These are phyloP conservation scores for Caenorhabditis sp. DNA, from an alignment of 2,888 invertebrate species.

Conservation along the genomic window DNA sequence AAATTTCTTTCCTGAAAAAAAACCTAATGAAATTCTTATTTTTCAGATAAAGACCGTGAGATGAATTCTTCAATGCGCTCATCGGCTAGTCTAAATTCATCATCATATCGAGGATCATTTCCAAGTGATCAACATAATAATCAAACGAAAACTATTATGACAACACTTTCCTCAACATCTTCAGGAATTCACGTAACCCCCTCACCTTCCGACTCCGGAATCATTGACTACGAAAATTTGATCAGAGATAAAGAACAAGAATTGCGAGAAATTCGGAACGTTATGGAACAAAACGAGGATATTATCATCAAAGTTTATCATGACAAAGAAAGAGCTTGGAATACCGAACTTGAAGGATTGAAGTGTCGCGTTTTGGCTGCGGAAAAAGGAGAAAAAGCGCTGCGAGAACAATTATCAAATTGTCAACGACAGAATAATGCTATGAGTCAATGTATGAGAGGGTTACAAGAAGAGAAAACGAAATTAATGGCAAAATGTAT, in stretches of 20 bases:
- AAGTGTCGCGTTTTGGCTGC: constrained; percentile 44
- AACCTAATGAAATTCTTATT: too few relatives aligned
- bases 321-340: constrained; percentile 56
- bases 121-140: constrained; percentile 30
- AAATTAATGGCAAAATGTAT: constrained; percentile 45
- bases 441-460: constrained; percentile 37
- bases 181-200: constrained; percentile 66
- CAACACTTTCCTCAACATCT: constrained; percentile 37
- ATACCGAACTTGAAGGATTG: constrained; percentile 50
- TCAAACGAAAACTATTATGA: constrained; percentile 30
- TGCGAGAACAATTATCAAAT: constrained; percentile 48
- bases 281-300: constrained; percentile 63
- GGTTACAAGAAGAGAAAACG: constrained; percentile 50
- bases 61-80: constrained; percentile 40
- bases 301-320: constrained; percentile 59
- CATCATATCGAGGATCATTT: constrained; percentile 26
- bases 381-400: constrained; percentile 54
- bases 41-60: constrained; percentile 24
- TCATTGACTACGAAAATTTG: constrained; percentile 67
- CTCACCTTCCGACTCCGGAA: constrained; percentile 68
- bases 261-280: constrained; percentile 53
- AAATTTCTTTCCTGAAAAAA: too few relatives aligned
- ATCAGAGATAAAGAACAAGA: constrained; percentile 69
- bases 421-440: constrained; percentile 51
- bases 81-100: constrained; percentile 29